Conservation (phyloP, 2,888 invertebrate genomes). For the Cheilosia vulpina region DNA sequence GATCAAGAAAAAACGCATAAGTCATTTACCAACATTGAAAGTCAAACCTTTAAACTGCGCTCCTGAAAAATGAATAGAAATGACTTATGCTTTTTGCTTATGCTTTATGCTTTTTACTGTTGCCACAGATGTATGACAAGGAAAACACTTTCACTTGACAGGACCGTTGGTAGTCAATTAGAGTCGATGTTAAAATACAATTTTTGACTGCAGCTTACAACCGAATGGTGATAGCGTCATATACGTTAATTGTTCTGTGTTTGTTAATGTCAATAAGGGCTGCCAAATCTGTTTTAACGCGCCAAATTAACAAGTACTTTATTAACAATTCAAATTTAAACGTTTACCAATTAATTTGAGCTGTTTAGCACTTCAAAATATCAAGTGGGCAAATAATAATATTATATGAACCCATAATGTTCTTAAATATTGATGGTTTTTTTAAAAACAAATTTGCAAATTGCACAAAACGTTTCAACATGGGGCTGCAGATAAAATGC, state of each 20-base stretch:
- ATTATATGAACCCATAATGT: not conserved
- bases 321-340: slow-evolving; percentile 13
- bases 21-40: too few relatives aligned
- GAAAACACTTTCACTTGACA: not conserved
- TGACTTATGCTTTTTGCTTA: too few relatives aligned
- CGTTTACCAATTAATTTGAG: slow-evolving; percentile 34
- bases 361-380: slow-evolving; percentile 25
- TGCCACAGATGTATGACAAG: too few relatives aligned
- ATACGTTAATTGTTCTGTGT: slow-evolving; percentile 16
- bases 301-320: slow-evolving; percentile 22
- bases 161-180: not conserved
- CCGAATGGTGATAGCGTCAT: not conserved
- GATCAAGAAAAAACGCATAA: too few relatives aligned
- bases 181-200: not conserved
- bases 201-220: not conserved
- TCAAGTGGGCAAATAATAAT: slow-evolving; percentile 8
- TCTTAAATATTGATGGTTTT: not conserved
- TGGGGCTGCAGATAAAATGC: too few relatives aligned
- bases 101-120: too few relatives aligned
- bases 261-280: slow-evolving; percentile 21
- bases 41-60: too few relatives aligned
- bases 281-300: not conserved
- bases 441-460: not conserved
- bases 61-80: too few relatives aligned
- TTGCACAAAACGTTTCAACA: too few relatives aligned